A percentile compares a stretch with the other conserved stretches of the same genome.
These are phyloP conservation scores for Polyergus mexicanus DNA, from an alignment of 1,140 invertebrate genomes.

Conservation along the genomic window DNA sequence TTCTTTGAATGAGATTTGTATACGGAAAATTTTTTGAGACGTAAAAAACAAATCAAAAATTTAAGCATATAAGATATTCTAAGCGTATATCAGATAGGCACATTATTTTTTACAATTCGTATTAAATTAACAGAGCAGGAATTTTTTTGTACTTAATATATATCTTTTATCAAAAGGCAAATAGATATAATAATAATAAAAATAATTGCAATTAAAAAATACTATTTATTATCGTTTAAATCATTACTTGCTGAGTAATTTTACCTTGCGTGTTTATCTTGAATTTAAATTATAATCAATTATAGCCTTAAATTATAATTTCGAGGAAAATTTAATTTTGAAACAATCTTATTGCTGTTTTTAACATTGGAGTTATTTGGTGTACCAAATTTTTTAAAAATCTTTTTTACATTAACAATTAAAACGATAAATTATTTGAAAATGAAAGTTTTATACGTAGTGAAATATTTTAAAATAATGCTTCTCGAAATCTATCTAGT, in stretches of 20 bases:
- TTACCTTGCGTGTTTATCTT: neutral
- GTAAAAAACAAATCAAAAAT: neutral
- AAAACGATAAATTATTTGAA: neutral
- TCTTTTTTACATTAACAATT: neutral
- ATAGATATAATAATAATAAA: neutral
- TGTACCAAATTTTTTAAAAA: neutral
- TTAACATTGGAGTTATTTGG: neutral
- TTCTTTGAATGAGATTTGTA: neutral
- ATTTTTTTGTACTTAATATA: too few species aligned
- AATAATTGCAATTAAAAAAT: conserved; percentile 22
- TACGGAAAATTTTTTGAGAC: neutral
- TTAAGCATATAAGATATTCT: neutral
- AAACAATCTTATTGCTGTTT: neutral
- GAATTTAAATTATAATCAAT: neutral
- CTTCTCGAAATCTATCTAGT: neutral
- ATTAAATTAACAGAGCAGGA: too few species aligned
- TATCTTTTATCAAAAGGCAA: neutral
- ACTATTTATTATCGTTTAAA: neutral
- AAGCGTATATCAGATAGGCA: too few species aligned
- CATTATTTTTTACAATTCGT: too few species aligned
- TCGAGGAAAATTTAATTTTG: neutral
- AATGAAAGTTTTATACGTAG: conserved; percentile 11
- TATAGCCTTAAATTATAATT: neutral
- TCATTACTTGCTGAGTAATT: neutral
- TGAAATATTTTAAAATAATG: neutral